These are phyloP conservation scores for Cacatua alba DNA, from an alignment of 2,113 vertebrate species.

Conservation along the genomic window DNA sequence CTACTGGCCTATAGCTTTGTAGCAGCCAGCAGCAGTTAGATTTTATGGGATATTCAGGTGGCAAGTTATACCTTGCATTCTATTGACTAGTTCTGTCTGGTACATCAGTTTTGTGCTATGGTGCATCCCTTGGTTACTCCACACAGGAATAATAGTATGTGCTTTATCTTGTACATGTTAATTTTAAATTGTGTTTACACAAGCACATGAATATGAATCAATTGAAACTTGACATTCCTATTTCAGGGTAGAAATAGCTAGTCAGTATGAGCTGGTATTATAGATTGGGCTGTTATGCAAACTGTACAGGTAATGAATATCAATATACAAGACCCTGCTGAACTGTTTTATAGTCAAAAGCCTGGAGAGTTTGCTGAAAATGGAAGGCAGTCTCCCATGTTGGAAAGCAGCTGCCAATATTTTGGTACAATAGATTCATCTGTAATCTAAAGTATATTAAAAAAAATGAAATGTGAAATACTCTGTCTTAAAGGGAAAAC, in stretches of 20 bases:
- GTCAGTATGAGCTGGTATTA: slow-evolving; percentile 37
- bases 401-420: slow-evolving; percentile 56
- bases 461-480: slow-evolving; percentile 39
- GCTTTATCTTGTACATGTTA: neutral
- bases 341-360: neutral
- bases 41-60: neutral
- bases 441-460: slow-evolving; percentile 58
- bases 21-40: neutral
- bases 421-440: slow-evolving; percentile 67
- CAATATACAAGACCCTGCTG: neutral
- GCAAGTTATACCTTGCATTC: neutral
- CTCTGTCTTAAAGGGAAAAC: slow-evolving; percentile 28
- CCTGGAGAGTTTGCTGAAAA: neutral
- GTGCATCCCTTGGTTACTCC: neutral
- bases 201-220: slow-evolving; percentile 23
- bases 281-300: slow-evolving; percentile 8
- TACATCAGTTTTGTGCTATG: neutral
- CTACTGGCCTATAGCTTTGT: neutral
- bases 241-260: slow-evolving; percentile 42
- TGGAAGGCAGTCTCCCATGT: slow-evolving; percentile 4
- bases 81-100: neutral
- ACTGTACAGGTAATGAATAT: slow-evolving; percentile 2
- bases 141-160: neutral
- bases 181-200: slow-evolving; percentile 42
- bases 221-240: slow-evolving; percentile 5